phyloP scores from a whole-genome alignment of 2,113 vertebrate genomes.

The Sebastes fasciatus region DNA sequence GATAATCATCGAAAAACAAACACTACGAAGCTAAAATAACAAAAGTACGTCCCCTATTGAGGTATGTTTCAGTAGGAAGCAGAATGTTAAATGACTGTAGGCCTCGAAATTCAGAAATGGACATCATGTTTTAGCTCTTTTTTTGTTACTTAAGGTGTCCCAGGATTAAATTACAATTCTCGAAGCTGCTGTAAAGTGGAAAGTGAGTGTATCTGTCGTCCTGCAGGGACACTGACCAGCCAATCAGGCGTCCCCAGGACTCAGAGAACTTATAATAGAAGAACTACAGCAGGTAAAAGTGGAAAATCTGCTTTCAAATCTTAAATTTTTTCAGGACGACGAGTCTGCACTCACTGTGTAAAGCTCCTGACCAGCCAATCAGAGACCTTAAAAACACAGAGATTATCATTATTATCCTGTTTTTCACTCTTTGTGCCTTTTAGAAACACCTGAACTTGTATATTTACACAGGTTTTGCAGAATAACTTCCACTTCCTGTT shows the following conservation, averaged over 20 bases:
- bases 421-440: conserved; percentile 50
- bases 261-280: not conserved
- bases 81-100: not conserved
- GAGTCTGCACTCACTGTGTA: not conserved
- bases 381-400: not conserved
- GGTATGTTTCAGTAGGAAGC: not conserved
- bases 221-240: conserved; percentile 56
- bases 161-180: no score
- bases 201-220: not conserved
- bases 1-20: conserved; percentile 1
- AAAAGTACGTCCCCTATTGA: not conserved
- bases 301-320: not conserved
- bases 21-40: not conserved
- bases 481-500: conserved; percentile 1
- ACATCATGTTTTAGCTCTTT: not conserved
- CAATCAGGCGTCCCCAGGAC: conserved; percentile 57
- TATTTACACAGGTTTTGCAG: not conserved
- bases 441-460: not conserved
- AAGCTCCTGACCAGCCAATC: conserved; percentile 48
- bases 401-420: not conserved
- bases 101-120: not conserved
- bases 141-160: no score
- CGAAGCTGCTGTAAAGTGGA: not conserved
- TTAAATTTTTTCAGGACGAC: not conserved
- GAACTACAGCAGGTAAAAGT: not conserved